Evolutionary conservation across 53 echinoderm and acorn worm genomes (phyloP), one percentile per base, ranked within the genome.

Genomic region (Astropecten irregularis): DNA sequence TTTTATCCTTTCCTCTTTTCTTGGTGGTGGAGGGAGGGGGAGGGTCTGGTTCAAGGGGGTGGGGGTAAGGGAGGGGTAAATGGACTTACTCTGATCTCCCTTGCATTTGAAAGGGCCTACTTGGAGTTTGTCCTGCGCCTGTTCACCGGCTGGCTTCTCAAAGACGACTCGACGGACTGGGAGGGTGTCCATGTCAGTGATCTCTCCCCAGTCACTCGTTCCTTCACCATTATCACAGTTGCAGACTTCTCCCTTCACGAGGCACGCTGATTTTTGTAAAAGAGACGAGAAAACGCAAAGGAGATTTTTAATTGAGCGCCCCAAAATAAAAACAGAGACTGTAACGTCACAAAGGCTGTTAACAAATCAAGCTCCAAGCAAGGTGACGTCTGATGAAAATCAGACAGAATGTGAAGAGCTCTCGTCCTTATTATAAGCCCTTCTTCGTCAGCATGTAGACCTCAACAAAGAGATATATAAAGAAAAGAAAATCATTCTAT

Each of bases 61-160:
- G n/a, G n/a, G n/a, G n/a, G n/a, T n/a, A n/a, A n/a, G n/a, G n/a
- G n/a, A n/a, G n/a, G n/a, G n/a, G n/a, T n/a, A n/a, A n/a, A n/a
- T n/a, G n/a, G n/a, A 71, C 74, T 74, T 39, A 74, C 74, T 57
- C 10, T 23, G 56, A 74, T 74, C 74, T 56, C 74, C 74, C 9
- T 57, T 55, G 40, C 74, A 74, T 40, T 56, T 57, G 4, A 74
- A 53, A 1, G 22, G 15, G 0, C 74, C 74, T 5, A 74, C 74
- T 26, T 74, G 39, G 11, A 74, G 56, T 39, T 74, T 55, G 40
- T 54, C 74, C 16, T 74, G 18, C 11, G 40, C 29, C 15, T 38
- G 42, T 40, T 38, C 7, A 5, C 56, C 74, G 0, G 38, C 74
- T 14, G 55, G 74, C 25, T 40, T 57, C 28, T 74, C 40, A 74